Evolutionary conservation across 2,888 invertebrate genomes (phyloP), one percentile per base, ranked within the genome.

Genomic region (Drosophila monieri): DNA sequence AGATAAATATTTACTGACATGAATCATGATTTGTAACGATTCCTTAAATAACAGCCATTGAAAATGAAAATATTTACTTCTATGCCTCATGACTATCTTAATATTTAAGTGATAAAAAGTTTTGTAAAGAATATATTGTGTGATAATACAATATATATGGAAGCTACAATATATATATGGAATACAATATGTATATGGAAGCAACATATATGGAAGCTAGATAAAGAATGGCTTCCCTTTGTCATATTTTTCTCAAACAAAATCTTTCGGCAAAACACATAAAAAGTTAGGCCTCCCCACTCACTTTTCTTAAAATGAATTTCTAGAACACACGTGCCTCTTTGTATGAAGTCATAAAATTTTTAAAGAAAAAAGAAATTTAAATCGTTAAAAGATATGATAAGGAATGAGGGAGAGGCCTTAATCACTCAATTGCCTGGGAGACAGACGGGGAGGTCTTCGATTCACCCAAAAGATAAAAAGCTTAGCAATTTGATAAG

Each of bases 371-470:
- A 46, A 32, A 48, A 51, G 8, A 39, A 48, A 57, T 10, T 37
- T 37, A 41, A 27, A 39, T 37, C 10, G 30, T 37, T 5, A 6
- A 49, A 39, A 35, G 53, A 68, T 68, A 60, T 68, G 69, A 68
- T 68, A 67, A 67, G 53, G 44, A 18, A 21, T 27, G 15, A 59
- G 48, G 47, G 32, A 44, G 44, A 14, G 49, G 39, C 46, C 30
- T 44, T 49, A 69, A 60, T 61, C 61, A 69, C 39, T 35, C 32
- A 49, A 54, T 64, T 64, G 62, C 52, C 52, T 62, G 52, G 15
- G 44, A 27, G 23, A 52, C 53, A 27, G 23, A 52, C 53, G 21
- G 61, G 39, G 44, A 37, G 60, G 43, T 60, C 60, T 68, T 48
- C 32, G 52, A 53, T 43, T 58, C 39, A 27, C 18, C 6, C 25